Evolutionary conservation across 2,888 invertebrate genomes (phyloP).

Genomic region (Caenorhabditis afra): DNA sequence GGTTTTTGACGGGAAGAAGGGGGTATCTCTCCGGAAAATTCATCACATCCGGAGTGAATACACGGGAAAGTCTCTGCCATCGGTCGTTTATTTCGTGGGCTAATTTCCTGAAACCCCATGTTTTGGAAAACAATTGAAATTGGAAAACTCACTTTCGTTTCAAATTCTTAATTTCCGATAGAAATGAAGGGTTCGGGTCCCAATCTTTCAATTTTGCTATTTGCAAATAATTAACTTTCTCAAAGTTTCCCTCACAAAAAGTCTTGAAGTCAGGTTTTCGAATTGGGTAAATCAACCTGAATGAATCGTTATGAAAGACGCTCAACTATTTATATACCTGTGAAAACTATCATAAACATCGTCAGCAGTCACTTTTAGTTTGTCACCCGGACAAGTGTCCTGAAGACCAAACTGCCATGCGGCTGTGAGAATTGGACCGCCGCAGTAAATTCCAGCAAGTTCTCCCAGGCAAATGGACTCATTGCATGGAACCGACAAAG

Average conservation of each 20-base stretch:
- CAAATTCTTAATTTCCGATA: slow-evolving; percentile 55
- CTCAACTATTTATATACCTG: slow-evolving; percentile 17
- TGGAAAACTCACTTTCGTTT: slow-evolving; percentile 51
- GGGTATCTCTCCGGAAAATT: slow-evolving; percentile 84
- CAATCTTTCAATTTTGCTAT: slow-evolving; percentile 66
- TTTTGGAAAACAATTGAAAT: neutral
- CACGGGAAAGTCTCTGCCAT: slow-evolving; percentile 64
- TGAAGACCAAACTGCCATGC: slow-evolving; percentile 67
- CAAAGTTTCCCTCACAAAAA: slow-evolving; percentile 73
- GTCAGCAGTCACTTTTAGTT: slow-evolving; percentile 56
- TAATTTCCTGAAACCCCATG: slow-evolving; percentile 58
- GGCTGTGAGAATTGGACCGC: slow-evolving; percentile 59
- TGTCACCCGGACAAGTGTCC: slow-evolving; percentile 72
- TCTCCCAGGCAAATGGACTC: slow-evolving; percentile 68
- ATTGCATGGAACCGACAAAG: slow-evolving; percentile 64
- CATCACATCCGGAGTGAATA: slow-evolving; percentile 76
- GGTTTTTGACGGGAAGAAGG: slow-evolving; percentile 89
- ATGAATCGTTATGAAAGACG: slow-evolving; percentile 12
- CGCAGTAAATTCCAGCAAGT: slow-evolving; percentile 70
- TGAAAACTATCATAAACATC: slow-evolving; percentile 62
- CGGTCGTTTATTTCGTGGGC: slow-evolving; percentile 62
- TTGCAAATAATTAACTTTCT: slow-evolving; percentile 61
- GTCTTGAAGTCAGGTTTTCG: slow-evolving; percentile 54
- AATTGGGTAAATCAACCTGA: slow-evolving; percentile 65
- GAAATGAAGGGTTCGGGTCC: slow-evolving; percentile 49